A percentile compares a stretch with the other conserved stretches of the same genome.
Evolutionary conservation across 2,797 vertebrate genomes (phyloP).

Genomic region (Sus cebifrons): DNA sequence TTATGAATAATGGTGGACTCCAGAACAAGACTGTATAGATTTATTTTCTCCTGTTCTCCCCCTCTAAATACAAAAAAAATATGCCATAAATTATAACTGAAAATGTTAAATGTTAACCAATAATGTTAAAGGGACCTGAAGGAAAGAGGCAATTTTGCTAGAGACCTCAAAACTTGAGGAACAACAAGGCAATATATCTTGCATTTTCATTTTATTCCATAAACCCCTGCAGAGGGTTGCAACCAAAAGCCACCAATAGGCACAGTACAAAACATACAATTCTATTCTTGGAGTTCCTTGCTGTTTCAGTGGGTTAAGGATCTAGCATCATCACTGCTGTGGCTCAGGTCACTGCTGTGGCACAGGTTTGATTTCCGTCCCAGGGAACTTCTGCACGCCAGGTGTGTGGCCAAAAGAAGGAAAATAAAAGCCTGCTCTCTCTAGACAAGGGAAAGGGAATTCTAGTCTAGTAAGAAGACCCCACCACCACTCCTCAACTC

Average conservation of each 20-base stretch:
- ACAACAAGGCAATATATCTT: not conserved
- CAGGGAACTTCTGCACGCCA: too few species aligned
- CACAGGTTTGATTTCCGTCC: too few species aligned
- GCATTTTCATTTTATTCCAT: not conserved
- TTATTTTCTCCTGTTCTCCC: not conserved
- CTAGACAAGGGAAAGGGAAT: not conserved
- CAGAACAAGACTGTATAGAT: not conserved
- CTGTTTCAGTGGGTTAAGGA: too few species aligned
- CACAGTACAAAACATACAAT: not conserved
- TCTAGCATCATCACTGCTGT: too few species aligned
- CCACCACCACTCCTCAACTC: not conserved
- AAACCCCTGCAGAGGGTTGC: not conserved
- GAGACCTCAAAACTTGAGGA: not conserved
- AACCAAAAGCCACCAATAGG: not conserved
- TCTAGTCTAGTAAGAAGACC: not conserved
- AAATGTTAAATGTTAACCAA: not conserved
- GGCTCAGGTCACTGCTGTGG: too few species aligned
- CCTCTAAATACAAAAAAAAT: not conserved
- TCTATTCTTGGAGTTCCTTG: too few species aligned
- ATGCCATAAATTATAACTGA: not conserved
- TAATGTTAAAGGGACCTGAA: not conserved
- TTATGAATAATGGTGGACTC: not conserved
- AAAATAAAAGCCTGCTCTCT: not conserved
- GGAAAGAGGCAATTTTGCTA: not conserved
- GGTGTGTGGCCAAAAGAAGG: too few species aligned